phyloP scores from a whole-genome alignment of 2,113 vertebrate species.

The Mellivora capensis region DNA sequence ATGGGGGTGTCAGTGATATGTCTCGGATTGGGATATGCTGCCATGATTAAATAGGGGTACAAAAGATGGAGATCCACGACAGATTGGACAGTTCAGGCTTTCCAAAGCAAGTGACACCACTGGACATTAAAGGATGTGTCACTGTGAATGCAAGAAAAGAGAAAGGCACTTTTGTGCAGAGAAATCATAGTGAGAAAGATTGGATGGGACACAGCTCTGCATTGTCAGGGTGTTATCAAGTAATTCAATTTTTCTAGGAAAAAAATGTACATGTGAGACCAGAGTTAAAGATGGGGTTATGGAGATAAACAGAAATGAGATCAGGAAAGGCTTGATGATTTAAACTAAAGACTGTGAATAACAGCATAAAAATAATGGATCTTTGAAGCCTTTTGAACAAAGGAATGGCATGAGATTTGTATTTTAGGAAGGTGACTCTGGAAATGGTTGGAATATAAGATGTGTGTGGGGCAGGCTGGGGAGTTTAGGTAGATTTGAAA shows the following conservation, averaged over 20 bases:
- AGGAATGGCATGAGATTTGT: background rate
- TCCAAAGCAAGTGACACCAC: background rate
- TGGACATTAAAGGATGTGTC: background rate
- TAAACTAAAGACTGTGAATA: background rate
- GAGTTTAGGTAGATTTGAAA: background rate
- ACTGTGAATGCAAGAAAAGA: background rate
- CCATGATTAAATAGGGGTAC: background rate
- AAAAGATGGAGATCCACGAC: background rate
- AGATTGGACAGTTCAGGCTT: background rate
- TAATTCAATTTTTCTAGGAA: background rate
- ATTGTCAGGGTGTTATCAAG: background rate
- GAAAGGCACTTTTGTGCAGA: background rate
- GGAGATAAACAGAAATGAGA: background rate
- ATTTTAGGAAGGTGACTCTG: background rate
- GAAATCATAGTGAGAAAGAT: background rate
- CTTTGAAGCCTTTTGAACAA: background rate
- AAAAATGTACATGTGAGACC: background rate
- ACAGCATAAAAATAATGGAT: background rate
- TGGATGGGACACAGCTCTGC: background rate
- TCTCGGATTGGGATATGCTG: background rate
- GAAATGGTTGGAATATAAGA: background rate
- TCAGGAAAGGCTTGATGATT: background rate
- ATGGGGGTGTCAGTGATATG: background rate
- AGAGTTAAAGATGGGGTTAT: background rate
- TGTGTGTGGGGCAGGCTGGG: background rate